Base-by-base conservation (phyloP, 2,888 invertebrate genomes). In the Aplocera efformata region DNA sequence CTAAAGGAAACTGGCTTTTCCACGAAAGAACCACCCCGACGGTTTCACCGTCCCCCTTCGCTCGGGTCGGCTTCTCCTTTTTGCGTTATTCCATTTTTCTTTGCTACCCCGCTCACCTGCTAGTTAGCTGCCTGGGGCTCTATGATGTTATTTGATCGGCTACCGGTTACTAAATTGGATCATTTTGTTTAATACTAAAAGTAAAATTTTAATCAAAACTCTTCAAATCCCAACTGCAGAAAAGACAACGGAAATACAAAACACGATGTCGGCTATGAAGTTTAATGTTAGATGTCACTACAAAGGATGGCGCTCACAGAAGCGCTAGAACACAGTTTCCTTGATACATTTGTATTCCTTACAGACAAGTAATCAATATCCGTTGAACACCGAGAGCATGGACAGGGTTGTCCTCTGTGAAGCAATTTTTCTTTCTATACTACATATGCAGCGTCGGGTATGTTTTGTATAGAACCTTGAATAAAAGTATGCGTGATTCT, bases 1-100 rank as follows among this genome's bases (percentile, higher is more conserved):
- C 79, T 83, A 81, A 88, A 86, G 84, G 79, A 85, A 85, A 84
- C 86, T 84, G 84, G 75, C 81, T 85, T 84, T 80, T 79, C 79
- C 70, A 74, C 77, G 79, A 82, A 82, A 78, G 81, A 83, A 78
- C 79, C 82, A 69, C 84, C 83, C 81, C 74, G 62, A 60, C 67
- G 71, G 72, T 69, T 72, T 65, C 69, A 56, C 58, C 68, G 59
- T 63, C 74, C 72, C 72, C 72, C 64, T 67, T 67, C 72, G 48
- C 73, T 61, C 68, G 60, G 53, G 63, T 60, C 65, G 76, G 76
- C 69, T 79, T 79, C 67, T 79, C 71, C 72, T 84, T 85, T 85
- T 86, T 82, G 70, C 72, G 76, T 80, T 86, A 84, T 88, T 88
- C 82, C 78, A 85, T 84, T 85, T 86, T 86, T 84, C 83, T 79